phyloP scores from a whole-genome alignment of 2,888 invertebrate species.

The Parnassius smintheus region DNA sequence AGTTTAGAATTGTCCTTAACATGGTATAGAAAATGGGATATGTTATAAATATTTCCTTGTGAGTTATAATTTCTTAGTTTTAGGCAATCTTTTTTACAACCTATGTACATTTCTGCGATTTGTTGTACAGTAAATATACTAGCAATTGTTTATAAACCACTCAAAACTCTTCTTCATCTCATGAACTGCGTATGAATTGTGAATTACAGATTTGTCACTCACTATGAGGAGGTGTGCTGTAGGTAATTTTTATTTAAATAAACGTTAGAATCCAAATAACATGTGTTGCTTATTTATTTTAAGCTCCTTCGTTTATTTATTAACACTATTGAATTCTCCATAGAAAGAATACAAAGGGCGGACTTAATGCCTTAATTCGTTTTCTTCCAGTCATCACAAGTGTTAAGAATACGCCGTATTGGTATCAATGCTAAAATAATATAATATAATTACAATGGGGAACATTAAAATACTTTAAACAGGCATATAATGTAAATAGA shows the following conservation, averaged over 20 bases:
- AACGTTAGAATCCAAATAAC: conserved; percentile 44
- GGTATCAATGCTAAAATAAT: no score
- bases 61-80: conserved; percentile 26
- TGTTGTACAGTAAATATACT: conserved; percentile 59
- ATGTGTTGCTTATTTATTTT: conserved; percentile 25
- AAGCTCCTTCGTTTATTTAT: not conserved
- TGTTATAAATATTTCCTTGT: conserved; percentile 23
- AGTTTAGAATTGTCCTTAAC: conserved; percentile 28
- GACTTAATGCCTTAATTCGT: no score
- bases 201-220: conserved; percentile 48
- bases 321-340: no score
- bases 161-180: conserved; percentile 41
- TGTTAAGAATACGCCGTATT: no score
- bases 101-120: conserved; percentile 62
- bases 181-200: conserved; percentile 58
- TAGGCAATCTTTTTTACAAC: conserved; percentile 53
- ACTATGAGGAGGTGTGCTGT: conserved; percentile 54
- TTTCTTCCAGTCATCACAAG: no score
- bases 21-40: conserved; percentile 22
- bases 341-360: no score
- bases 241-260: conserved; percentile 67
- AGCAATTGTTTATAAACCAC: conserved; percentile 45
- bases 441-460: no score
- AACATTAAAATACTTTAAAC: no score
- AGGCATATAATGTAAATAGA: no score